Base-by-base conservation (phyloP, 2,797 vertebrate genomes). In the Chloroceryle amazona region DNA sequence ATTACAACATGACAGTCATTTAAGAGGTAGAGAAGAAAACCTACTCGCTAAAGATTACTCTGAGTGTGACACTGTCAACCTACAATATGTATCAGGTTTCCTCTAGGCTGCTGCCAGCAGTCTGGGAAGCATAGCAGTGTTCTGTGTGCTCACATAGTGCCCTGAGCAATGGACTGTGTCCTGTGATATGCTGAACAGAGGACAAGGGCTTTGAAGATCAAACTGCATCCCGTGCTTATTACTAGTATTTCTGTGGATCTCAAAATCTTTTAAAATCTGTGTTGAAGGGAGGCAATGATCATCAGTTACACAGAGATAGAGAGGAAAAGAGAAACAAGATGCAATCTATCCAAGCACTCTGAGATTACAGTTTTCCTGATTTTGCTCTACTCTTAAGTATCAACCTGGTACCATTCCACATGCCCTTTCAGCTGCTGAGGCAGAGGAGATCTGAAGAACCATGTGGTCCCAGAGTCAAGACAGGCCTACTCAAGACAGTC, bases 111-210 rank as follows among this genome's bases (percentile, higher is more conserved):
- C 33, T 54, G 5, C 52, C 16, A 42, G 63, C n/a, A 28, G 5
- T 21, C 41, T 42, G 51, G 52, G 39, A 76, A 62, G 6, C 1
- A 1, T 0, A 51, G 52, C 47, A 51, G 16, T 1, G 0, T 44
- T 17, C 60, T 46, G 13, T 6, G 11, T 25, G 73, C 44, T 58
- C 35, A 51, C 12, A 29, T 16, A 26, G 3, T 49, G 18, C 13
- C 28, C 29, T 4, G 0, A 13, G 37, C 52, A 81, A 37, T 3
- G 22, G 5, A 65, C 19, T 2, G 10, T 42, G 18, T 17, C 20
- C 57, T 74, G 46, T 5, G 26, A 49, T 9, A 12, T 16, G 41
- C 57, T 47, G 29, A 70, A 55, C 19, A 51, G 49, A 63, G 55
- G 61, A 55, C 11, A n/a, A 73, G 41, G 35, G 29, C 31, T 90